These are phyloP conservation scores for Ypsolopha sequella DNA, from an alignment of 2,888 invertebrate genomes.

Conservation along the genomic window DNA sequence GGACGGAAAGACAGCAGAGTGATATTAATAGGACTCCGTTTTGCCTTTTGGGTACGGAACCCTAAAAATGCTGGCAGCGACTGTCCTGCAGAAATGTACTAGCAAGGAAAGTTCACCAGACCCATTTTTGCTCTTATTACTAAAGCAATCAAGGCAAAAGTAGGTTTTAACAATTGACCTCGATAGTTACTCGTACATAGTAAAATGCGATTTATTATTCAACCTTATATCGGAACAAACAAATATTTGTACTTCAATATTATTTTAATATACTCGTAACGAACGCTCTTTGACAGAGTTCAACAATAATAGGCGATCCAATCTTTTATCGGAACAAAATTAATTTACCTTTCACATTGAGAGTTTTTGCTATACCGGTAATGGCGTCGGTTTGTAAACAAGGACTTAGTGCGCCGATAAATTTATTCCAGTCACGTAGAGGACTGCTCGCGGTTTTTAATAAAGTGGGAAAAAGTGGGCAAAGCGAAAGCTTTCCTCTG, in stretches of 20 bases:
- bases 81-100: too few relatives aligned
- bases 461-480: conserved; percentile 17
- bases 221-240: too few relatives aligned
- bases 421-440: conserved; percentile 20
- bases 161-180: too few relatives aligned
- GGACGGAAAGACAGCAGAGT: too few relatives aligned
- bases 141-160: too few relatives aligned
- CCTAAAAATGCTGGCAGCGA: too few relatives aligned
- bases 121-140: too few relatives aligned
- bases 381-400: conserved; percentile 13
- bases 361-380: background rate
- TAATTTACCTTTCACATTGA: background rate
- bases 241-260: background rate
- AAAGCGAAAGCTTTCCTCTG: background rate
- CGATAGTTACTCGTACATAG: too few relatives aligned
- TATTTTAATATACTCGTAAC: background rate
- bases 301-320: background rate
- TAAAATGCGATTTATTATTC: too few relatives aligned
- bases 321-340: background rate
- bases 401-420: conserved; percentile 12
- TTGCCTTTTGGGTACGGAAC: too few relatives aligned
- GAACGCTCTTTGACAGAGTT: background rate
- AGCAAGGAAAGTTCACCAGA: too few relatives aligned
- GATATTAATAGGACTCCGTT: too few relatives aligned
- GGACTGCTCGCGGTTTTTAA: conserved; percentile 16